phyloP scores from a whole-genome alignment of 1,140 invertebrate species.

The Leptoteleia sp. region DNA sequence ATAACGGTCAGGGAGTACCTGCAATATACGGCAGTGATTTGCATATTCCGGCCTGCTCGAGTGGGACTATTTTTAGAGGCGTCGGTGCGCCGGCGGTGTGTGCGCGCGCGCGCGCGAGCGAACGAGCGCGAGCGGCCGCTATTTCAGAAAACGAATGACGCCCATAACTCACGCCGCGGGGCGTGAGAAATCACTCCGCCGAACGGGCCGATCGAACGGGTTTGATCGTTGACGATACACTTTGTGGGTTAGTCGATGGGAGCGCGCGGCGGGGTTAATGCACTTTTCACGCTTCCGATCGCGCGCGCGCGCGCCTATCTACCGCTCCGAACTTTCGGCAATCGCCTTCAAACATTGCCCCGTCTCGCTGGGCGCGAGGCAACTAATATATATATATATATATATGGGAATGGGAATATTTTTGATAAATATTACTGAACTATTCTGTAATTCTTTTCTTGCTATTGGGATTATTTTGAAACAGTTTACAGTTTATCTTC shows the following conservation, averaged over 20 bases:
- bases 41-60: conserved; percentile 54
- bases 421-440: too few relatives aligned
- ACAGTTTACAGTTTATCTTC: too few relatives aligned
- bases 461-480: too few relatives aligned
- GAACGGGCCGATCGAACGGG: conserved; percentile 42
- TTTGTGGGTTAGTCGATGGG: conserved; percentile 37
- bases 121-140: conserved; percentile 17
- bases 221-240: conserved; percentile 42
- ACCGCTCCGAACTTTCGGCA: too few relatives aligned
- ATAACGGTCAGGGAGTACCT: conserved; percentile 60
- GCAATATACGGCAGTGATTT: conserved; percentile 65
- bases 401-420: too few relatives aligned
- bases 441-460: too few relatives aligned
- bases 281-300: too few relatives aligned
- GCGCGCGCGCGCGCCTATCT: too few relatives aligned
- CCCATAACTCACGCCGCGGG: conserved; percentile 63
- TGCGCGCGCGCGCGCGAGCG: conserved; percentile 14
- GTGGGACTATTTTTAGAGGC: conserved; percentile 64
- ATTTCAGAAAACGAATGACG: conserved; percentile 61
- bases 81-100: conserved; percentile 10
- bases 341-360: too few relatives aligned
- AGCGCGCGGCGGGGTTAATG: conserved; percentile 38
- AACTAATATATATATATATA: too few relatives aligned
- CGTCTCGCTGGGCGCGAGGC: too few relatives aligned
- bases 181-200: conserved; percentile 64